A percentile compares a stretch with the other conserved stretches of the same genome.
These are phyloP conservation scores for Holacanthella duospinosa DNA, from an alignment of 2,888 invertebrate genomes.

Conservation along the genomic window DNA sequence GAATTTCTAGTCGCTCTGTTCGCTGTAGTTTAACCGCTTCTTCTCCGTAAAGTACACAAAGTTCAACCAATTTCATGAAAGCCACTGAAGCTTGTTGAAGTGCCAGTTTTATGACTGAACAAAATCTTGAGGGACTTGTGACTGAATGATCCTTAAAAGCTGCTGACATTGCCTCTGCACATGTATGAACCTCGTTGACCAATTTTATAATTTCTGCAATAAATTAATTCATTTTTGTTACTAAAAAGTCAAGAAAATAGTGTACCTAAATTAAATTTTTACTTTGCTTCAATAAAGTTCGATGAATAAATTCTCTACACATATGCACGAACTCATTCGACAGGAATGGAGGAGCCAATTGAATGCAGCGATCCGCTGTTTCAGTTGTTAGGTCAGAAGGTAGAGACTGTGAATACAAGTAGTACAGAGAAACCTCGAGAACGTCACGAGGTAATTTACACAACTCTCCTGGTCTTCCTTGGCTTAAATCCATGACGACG, in stretches of 20 bases:
- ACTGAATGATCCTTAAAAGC: constrained; percentile 31
- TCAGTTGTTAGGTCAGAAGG: constrained; percentile 51
- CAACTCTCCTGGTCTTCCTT: constrained; percentile 39
- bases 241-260: no score
- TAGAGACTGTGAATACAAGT: constrained; percentile 55
- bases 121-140: constrained; percentile 50
- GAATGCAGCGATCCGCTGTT: constrained; percentile 50
- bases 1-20: constrained; percentile 56
- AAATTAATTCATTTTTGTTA: no score
- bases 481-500: constrained; percentile 29
- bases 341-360: constrained; percentile 45
- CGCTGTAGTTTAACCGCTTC: constrained; percentile 52
- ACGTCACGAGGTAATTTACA: constrained; percentile 52
- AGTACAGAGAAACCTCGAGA: constrained; percentile 52
- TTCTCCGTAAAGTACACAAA: constrained; percentile 56
- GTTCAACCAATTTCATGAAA: constrained; percentile 46
- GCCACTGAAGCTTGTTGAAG: constrained; percentile 53
- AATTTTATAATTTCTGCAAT: constrained; percentile 51
- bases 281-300: constrained; percentile 56
- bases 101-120: constrained; percentile 53
- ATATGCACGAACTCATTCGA: constrained; percentile 47
- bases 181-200: constrained; percentile 54
- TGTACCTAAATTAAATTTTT: constrained; percentile 37
- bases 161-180: constrained; percentile 43
- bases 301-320: constrained; percentile 53